phyloP scores from a whole-genome alignment of 2,113 vertebrate genomes.

The Ornithorhynchus anatinus region DNA sequence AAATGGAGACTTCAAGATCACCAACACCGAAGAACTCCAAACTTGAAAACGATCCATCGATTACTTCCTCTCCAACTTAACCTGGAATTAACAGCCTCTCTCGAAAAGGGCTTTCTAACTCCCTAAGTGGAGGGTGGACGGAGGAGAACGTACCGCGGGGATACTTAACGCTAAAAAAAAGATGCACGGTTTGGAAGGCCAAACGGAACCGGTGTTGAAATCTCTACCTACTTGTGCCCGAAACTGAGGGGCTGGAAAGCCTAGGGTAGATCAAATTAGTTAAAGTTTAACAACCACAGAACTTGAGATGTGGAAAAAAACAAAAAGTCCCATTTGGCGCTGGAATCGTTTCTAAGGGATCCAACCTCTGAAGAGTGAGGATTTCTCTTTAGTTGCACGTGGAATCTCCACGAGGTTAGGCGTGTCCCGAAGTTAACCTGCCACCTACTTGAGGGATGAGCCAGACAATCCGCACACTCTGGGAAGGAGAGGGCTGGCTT shows the following conservation, averaged over 20 bases:
- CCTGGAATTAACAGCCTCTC: not conserved
- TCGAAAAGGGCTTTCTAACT: not conserved
- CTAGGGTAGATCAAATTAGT: not conserved
- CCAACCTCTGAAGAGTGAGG: conserved; percentile 13
- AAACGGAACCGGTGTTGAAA: not conserved
- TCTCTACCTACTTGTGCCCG: not conserved
- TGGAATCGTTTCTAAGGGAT: not conserved
- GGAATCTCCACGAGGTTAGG: not conserved
- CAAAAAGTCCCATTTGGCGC: not conserved
- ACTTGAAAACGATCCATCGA: not conserved
- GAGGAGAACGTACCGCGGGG: not conserved
- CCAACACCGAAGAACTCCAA: no score
- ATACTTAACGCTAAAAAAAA: conserved; percentile 9
- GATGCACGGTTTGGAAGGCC: not conserved
- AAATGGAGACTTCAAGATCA: no score
- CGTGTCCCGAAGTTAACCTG: not conserved
- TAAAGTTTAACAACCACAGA: not conserved
- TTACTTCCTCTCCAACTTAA: not conserved
- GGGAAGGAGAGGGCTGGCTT: not conserved
- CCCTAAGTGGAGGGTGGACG: not conserved
- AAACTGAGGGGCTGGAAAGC: not conserved
- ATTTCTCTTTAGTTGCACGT: conserved; percentile 4
- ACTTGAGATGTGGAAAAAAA: not conserved
- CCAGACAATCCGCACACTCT: not conserved
- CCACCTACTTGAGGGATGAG: not conserved